Evolutionary conservation across 2,113 vertebrate species (phyloP).

Genomic region (Apteryx owenii): DNA sequence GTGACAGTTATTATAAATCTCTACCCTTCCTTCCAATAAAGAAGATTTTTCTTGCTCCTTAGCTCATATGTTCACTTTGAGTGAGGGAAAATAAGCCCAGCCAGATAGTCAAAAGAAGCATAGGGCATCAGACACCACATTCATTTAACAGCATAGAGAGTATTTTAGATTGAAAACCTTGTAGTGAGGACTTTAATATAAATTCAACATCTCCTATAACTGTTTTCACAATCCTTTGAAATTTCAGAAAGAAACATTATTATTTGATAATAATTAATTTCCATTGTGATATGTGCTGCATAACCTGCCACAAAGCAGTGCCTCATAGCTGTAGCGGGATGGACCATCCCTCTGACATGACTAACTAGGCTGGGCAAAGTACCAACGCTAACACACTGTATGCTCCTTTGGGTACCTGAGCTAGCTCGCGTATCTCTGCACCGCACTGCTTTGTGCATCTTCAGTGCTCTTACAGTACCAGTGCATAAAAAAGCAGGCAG

Average conservation of each 20-base stretch:
- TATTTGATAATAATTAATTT: neutral
- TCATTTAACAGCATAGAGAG: neutral
- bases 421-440: neutral
- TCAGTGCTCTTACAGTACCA: neutral
- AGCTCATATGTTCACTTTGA: neutral
- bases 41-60: neutral
- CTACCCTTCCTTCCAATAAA: neutral
- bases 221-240: neutral
- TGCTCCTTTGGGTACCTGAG: neutral
- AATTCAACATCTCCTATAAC: neutral
- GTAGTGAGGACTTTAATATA: neutral
- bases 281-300: neutral
- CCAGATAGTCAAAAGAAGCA: neutral
- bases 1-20: neutral
- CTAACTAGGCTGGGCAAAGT: neutral
- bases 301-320: neutral
- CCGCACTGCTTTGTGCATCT: neutral
- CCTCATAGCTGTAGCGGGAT: neutral
- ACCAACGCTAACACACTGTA: accelerated
- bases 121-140: neutral
- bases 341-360: neutral
- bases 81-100: neutral
- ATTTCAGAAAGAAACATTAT: neutral
- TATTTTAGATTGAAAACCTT: neutral
- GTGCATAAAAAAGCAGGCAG: neutral